Conservation (phyloP, 2,113 vertebrate species). For the Epinephelus lanceolatus region DNA sequence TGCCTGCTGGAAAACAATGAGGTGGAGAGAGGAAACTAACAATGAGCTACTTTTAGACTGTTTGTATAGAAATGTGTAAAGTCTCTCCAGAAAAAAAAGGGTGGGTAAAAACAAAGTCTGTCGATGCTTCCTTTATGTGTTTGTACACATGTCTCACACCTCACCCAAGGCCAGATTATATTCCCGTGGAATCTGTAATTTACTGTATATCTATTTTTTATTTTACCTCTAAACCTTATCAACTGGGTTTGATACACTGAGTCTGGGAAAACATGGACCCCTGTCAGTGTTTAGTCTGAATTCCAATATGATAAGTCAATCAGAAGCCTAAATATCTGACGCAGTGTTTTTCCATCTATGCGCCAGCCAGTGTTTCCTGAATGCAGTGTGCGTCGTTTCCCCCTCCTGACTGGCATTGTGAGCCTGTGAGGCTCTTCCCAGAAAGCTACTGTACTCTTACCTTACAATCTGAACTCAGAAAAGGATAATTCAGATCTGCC, state of each 20-base stretch:
- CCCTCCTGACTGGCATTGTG: constrained; percentile 61
- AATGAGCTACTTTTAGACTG: constrained; percentile 33
- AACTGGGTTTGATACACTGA: neutral
- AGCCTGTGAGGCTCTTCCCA: constrained; percentile 28
- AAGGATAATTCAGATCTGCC: neutral
- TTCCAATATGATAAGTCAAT: neutral
- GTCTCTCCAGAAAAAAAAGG: neutral
- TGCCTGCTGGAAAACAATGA: constrained; percentile 29
- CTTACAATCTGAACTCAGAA: constrained; percentile 14
- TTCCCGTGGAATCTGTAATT: neutral
- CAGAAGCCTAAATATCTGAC: neutral
- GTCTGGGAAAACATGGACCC: neutral
- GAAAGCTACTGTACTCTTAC: constrained; percentile 10
- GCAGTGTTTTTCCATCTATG: constrained; percentile 53
- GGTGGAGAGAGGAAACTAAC: constrained; percentile 14
- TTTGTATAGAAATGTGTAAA: constrained; percentile 29
- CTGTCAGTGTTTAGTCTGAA: neutral
- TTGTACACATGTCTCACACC: neutral
- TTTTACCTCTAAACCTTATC: neutral
- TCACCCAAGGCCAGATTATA: neutral
- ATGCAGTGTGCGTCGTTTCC: constrained; percentile 45
- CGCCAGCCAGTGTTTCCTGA: constrained; percentile 74
- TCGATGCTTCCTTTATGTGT: neutral
- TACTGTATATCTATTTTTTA: neutral
- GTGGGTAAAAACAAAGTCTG: neutral